Evolutionary conservation across 2,888 invertebrate genomes (phyloP).

Genomic region (Drosophila acutilabella): DNA sequence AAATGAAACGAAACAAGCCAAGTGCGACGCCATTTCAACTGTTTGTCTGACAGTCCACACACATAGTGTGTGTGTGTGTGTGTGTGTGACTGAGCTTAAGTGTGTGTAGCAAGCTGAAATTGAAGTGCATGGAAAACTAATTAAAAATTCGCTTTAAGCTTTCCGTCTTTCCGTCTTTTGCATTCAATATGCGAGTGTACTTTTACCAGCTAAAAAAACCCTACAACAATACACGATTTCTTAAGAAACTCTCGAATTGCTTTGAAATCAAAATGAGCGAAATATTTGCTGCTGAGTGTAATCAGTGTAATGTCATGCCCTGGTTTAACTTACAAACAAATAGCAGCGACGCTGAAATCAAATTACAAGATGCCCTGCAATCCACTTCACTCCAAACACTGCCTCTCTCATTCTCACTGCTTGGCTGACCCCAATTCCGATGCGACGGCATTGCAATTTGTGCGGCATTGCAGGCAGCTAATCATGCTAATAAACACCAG

Average conservation of each 20-base stretch:
- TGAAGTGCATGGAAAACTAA: slow-evolving; percentile 62
- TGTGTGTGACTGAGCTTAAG: slow-evolving; percentile 13
- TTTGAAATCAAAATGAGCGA: slow-evolving; percentile 4
- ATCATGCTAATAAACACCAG: slow-evolving; percentile 78
- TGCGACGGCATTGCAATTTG: slow-evolving; percentile 63
- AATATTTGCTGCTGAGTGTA: slow-evolving; percentile 57
- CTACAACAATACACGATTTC: neutral
- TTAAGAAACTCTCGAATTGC: neutral
- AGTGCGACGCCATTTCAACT: slow-evolving; percentile 63
- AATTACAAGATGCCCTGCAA: slow-evolving; percentile 72
- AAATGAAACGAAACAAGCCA: slow-evolving; percentile 80
- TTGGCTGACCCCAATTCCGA: slow-evolving; percentile 68
- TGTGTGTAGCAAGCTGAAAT: slow-evolving; percentile 16
- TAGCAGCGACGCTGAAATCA: slow-evolving; percentile 62
- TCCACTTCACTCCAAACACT: slow-evolving; percentile 32
- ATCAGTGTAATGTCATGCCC: slow-evolving; percentile 49
- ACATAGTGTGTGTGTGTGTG: slow-evolving; percentile 29
- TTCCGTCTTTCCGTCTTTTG: slow-evolving; percentile 16
- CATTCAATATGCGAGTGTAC: slow-evolving; percentile 34
- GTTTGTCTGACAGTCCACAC: slow-evolving; percentile 13
- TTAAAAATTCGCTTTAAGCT: slow-evolving; percentile 61
- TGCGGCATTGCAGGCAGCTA: slow-evolving; percentile 63
- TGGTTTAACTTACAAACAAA: slow-evolving; percentile 50
- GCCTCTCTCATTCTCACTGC: neutral
- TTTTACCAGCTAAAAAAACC: slow-evolving; percentile 15